Evolutionary conservation across 2,797 vertebrate species (phyloP), one percentile per base, ranked within the genome.

Genomic region (Gallirallus australis): DNA sequence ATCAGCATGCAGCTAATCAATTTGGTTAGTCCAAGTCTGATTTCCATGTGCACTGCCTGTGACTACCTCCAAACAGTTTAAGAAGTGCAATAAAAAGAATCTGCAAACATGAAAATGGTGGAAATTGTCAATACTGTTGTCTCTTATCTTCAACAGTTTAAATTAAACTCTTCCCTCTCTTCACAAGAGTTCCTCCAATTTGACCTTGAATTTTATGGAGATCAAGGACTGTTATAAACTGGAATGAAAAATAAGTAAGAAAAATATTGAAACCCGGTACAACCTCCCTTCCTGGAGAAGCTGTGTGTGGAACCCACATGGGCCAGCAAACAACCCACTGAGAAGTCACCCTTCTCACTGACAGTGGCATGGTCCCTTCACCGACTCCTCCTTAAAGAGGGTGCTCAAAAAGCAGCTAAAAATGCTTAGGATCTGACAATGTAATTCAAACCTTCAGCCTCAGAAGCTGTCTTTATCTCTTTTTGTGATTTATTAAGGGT

Each of bases 131-230:
- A 52, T 48, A 56, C 13, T 66, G 48, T 77, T 27, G 15, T 30
- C 35, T 90, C n/a, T 45, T 75, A 50, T 45, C 30, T 48, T 81
- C 75, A 76, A 35, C 66, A 72, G 66, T 33, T 88, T 53, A 28
- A 93, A 90, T 91, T 25, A 71, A 78, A 89, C 2, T 7, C 12
- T 28, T 53, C 48, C 24, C 30, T 53, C 75, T 71, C 56, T 45
- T 64, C 64, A 50, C 31, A 52, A 72, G 71, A 21, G 40, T 35
- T 90, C 42, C 47, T 86, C 85, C 54, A 21, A 16, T 89, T 80
- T 90, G 86, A 83, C 86, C 64, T 84, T 90, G 65, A 73, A 37
- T 84, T 93, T 79, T 56, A 77, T 4, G 9, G 33, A 80, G 27
- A 54, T 86, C 2, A 4, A 6, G 5, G 53, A 21, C 88, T 78